phyloP scores from a whole-genome alignment of 2,888 invertebrate genomes.

The Macrophya alboannulata region DNA sequence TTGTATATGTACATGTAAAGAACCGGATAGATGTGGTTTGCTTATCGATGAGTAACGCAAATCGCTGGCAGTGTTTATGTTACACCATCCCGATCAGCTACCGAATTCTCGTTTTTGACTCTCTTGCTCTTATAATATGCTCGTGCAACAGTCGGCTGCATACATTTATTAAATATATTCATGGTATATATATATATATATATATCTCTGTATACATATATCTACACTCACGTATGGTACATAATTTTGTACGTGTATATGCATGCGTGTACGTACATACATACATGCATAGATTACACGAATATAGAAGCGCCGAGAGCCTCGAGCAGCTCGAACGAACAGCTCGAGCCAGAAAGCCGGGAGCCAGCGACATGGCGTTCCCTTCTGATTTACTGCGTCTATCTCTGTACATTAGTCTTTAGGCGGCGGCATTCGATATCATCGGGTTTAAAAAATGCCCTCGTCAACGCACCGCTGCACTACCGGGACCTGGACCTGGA shows the following conservation, averaged over 20 bases:
- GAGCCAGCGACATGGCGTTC: conserved; percentile 51
- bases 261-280: not conserved
- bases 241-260: not conserved
- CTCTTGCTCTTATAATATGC: not conserved
- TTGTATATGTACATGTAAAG: too few species aligned
- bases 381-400: conserved; percentile 74
- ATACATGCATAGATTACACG: not conserved
- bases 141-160: not conserved
- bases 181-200: not conserved
- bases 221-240: not conserved
- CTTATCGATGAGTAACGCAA: not conserved
- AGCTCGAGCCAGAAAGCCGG: conserved; percentile 30
- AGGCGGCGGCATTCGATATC: conserved; percentile 70
- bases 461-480: conserved; percentile 72
- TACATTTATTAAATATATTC: conserved; percentile 28
- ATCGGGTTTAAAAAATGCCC: conserved; percentile 74
- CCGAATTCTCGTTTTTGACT: conserved; percentile 25
- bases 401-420: conserved; percentile 77
- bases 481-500: conserved; percentile 63
- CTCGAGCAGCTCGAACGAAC: conserved; percentile 4
- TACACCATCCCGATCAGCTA: conserved; percentile 13
- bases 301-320: conserved; percentile 26
- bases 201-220: not conserved
- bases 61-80: not conserved
- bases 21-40: not conserved